Conservation (phyloP, 2,888 invertebrate genomes). For the Dinocampus coccinellae region DNA sequence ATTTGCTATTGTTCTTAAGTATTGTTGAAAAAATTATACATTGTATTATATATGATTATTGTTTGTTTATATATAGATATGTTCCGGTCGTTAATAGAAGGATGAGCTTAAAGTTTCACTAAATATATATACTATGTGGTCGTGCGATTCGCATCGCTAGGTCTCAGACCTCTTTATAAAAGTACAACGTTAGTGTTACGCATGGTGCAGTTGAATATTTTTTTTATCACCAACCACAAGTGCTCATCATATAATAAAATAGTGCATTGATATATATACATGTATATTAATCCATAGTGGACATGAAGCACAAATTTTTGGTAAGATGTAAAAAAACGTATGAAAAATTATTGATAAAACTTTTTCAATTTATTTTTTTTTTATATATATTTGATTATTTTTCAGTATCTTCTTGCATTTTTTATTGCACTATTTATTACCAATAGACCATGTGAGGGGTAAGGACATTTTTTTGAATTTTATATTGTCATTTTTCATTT, state of each 20-base stretch:
- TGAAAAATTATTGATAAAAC: no score
- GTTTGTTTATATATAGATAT: slow-evolving; percentile 22
- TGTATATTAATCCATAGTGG: neutral
- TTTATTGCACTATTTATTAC: slow-evolving; percentile 37
- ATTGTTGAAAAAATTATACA: neutral
- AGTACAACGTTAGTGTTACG: slow-evolving; percentile 33
- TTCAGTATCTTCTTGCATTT: slow-evolving; percentile 39
- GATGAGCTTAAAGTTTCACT: slow-evolving; percentile 50
- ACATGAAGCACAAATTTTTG: slow-evolving; percentile 52
- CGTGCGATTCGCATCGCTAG: slow-evolving; percentile 52
- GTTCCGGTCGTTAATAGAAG: slow-evolving; percentile 35
- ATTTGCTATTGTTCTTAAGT: neutral
- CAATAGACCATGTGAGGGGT: slow-evolving; percentile 37
- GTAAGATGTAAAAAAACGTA: slow-evolving; percentile 46
- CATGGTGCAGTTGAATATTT: slow-evolving; percentile 46
- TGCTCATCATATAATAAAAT: neutral
- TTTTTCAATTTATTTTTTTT: no score
- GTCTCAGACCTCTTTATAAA: slow-evolving; percentile 55
- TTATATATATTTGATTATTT: slow-evolving; percentile 1
- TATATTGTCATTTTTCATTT: neutral
- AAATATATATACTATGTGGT: slow-evolving; percentile 44
- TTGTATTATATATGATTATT: neutral
- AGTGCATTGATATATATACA: no score
- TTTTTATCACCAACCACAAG: slow-evolving; percentile 35
- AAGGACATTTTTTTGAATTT: slow-evolving; percentile 11